Evolutionary conservation across 2,888 invertebrate genomes (phyloP), one percentile per base, ranked within the genome.

Genomic region (Clanis bilineata): DNA sequence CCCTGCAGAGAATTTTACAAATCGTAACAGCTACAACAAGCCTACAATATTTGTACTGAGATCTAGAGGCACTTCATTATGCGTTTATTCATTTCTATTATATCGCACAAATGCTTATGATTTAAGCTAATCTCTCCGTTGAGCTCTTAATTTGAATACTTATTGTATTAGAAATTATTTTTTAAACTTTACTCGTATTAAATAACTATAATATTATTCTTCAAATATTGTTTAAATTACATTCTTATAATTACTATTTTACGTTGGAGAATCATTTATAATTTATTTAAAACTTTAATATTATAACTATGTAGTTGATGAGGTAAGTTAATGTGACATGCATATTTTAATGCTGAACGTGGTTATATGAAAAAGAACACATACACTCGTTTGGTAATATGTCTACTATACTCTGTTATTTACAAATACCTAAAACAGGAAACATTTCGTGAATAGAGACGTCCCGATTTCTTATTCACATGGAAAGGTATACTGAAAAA

Each of bases 391-490:
- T 70, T 73, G 69, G 66, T 63, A 62, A 69, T 39, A 63, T 60
- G 54, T 65, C 61, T 65, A 66, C 62, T 62, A 69, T 59, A 68
- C 56, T 68, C 18, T 68, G 70, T 70, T 71, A 75, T 68, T 69
- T 68, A 70, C 69, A 70, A 69, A 68, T 72, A 74, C 62, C 59
- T 67, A 70, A 57, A 64, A 61, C 57, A 71, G 67, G 63, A 66
- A 69, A 72, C 58, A 51, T 62, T 62, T 68, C 58, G 85, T 85
- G 89, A 89, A 89, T 79, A 71, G 79, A 85, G 79, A 82, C 68
- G 88, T 88, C 83, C 65, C 68, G 65, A 69, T 71, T 73, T 81
- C 79, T 82, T 71, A 83, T 88, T 85, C 88, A 89, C 85, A 65
- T 44, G 55, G 58, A 65, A 73, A 71, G 69, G 64, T 60, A 63